A percentile compares a stretch with the other conserved stretches of the same genome.
Evolutionary conservation across 2,888 invertebrate species (phyloP).

Genomic region (Emesis furor): DNA sequence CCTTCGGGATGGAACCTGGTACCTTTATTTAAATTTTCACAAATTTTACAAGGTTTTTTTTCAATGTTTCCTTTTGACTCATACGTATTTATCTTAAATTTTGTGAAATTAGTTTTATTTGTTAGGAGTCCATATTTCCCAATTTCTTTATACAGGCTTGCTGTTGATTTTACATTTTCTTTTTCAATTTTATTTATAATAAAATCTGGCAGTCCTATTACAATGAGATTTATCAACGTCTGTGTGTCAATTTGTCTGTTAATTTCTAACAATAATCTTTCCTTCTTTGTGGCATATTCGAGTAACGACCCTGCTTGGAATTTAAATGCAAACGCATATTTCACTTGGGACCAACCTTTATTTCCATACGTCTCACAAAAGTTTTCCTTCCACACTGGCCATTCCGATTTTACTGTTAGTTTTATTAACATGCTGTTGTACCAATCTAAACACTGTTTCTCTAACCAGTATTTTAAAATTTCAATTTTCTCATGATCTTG

Average conservation of each 20-base stretch:
- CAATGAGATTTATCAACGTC: no score
- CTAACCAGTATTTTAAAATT: conserved; percentile 38
- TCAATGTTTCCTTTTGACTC: neutral
- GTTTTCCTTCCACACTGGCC: conserved; percentile 43
- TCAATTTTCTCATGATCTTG: conserved; percentile 52
- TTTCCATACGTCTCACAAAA: conserved; percentile 50
- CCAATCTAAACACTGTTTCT: conserved; percentile 48
- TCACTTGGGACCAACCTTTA: conserved; percentile 56
- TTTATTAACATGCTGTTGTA: conserved; percentile 53
- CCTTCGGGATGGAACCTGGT: neutral
- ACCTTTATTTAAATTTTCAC: neutral
- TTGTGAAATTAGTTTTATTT: no score
- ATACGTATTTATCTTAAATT: neutral
- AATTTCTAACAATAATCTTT: no score
- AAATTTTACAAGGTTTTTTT: neutral
- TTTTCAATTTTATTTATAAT: no score
- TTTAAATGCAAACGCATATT: conserved; percentile 57
- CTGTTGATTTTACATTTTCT: no score
- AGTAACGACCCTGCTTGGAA: conserved; percentile 43
- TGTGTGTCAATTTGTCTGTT: no score
- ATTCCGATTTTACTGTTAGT: conserved; percentile 37
- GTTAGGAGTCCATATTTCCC: no score
- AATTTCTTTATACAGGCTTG: no score
- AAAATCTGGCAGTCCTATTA: no score
- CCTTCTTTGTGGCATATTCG: conserved; percentile 60